Percentiles rank a stretch among this genome's conserved stretches.
Evolutionary conservation across 2,888 invertebrate genomes (phyloP).

Genomic region (Hyles lineata): DNA sequence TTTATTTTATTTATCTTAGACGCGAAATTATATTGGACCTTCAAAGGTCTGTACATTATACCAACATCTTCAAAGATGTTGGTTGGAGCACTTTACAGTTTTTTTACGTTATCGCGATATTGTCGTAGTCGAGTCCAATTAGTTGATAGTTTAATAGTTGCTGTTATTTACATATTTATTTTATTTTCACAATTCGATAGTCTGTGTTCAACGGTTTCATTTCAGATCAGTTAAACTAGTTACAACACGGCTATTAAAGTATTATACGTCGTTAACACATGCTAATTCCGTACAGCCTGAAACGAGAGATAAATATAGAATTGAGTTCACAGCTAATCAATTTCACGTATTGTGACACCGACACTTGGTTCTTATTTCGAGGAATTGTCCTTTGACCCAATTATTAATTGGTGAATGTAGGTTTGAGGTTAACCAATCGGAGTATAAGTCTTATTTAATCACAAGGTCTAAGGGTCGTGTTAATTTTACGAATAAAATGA

Average conservation of each 20-base stretch:
- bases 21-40: too few relatives aligned
- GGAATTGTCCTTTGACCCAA: slow-evolving; percentile 16
- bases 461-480: background rate
- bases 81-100: too few relatives aligned
- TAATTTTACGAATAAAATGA: background rate
- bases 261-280: slow-evolving; percentile 4
- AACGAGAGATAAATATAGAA: slow-evolving; percentile 19
- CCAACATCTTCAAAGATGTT: too few relatives aligned
- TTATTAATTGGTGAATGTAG: slow-evolving; percentile 19
- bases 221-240: slow-evolving; percentile 8
- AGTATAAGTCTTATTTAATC: background rate
- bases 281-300: background rate
- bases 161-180: too few relatives aligned
- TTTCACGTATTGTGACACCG: slow-evolving; percentile 25
- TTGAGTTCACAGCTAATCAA: slow-evolving; percentile 22
- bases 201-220: background rate
- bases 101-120: too few relatives aligned
- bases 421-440: background rate
- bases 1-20: too few relatives aligned
- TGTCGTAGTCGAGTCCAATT: too few relatives aligned
- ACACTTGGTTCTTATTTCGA: slow-evolving; percentile 6
- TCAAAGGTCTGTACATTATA: too few relatives aligned
- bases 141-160: too few relatives aligned
- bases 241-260: slow-evolving; percentile 4
- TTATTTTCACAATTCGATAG: too few relatives aligned